These are phyloP conservation scores for Caenorhabditis sp. DNA, from an alignment of 2,888 invertebrate genomes.

Conservation along the genomic window DNA sequence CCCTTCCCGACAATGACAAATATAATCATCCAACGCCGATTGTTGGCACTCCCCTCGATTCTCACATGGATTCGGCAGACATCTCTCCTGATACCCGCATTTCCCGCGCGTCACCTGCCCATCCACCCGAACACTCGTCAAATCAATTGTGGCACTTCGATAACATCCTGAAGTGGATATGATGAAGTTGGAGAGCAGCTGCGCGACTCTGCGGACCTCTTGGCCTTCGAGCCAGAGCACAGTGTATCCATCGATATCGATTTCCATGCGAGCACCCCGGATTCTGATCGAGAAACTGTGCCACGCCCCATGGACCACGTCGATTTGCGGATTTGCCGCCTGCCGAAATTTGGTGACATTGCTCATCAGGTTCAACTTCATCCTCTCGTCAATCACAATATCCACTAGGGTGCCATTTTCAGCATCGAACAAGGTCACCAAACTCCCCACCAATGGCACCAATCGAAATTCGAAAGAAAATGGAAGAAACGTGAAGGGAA, in stretches of 20 bases:
- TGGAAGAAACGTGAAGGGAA: constrained; percentile 68
- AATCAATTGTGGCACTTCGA: constrained; percentile 65
- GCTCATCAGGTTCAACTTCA: constrained; percentile 47
- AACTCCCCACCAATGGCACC: constrained; percentile 40
- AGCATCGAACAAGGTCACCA: constrained; percentile 57
- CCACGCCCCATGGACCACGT: constrained; percentile 63
- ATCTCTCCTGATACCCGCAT: constrained; percentile 59
- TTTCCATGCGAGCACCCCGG: constrained; percentile 63
- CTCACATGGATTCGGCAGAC: constrained; percentile 64
- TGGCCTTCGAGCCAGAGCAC: constrained; percentile 67
- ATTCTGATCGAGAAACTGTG: constrained; percentile 64
- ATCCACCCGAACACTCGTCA: constrained; percentile 50
- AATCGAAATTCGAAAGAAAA: constrained; percentile 68
- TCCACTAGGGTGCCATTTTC: constrained; percentile 61
- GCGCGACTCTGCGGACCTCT: constrained; percentile 52
- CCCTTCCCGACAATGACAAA: constrained; percentile 56
- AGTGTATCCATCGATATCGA: constrained; percentile 66
- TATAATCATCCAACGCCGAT: constrained; percentile 51
- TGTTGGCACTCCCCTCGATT: constrained; percentile 64
- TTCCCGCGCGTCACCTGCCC: constrained; percentile 53
- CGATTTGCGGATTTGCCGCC: constrained; percentile 58
- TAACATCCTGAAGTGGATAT: constrained; percentile 62
- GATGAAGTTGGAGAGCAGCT: constrained; percentile 56
- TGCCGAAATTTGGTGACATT: constrained; percentile 63
- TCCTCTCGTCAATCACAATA: constrained; percentile 47